These are phyloP conservation scores for Machaerirhynchus nigripectus DNA, from an alignment of 2,113 vertebrate genomes.

Conservation along the genomic window DNA sequence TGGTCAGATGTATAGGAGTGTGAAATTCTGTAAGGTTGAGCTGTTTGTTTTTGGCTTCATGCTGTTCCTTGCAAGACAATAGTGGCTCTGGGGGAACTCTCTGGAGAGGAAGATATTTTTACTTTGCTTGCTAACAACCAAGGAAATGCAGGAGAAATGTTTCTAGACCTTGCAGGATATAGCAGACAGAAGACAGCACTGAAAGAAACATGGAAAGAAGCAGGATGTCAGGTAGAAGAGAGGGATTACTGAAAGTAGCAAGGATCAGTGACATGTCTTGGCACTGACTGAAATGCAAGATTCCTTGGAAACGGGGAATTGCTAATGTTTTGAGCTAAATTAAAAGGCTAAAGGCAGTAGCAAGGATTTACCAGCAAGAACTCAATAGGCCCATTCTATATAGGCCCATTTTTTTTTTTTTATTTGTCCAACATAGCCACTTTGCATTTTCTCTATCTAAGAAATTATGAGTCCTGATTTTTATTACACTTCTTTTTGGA, in stretches of 20 bases:
- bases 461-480: not conserved
- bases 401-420: not conserved
- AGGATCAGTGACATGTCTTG: not conserved
- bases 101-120: not conserved
- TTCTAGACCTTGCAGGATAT: not conserved
- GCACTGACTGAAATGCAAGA: not conserved
- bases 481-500: not conserved
- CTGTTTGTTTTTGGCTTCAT: not conserved
- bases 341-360: not conserved
- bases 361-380: not conserved
- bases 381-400: not conserved
- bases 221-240: not conserved
- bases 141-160: not conserved
- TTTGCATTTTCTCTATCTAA: not conserved
- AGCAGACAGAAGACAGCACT: not conserved
- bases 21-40: not conserved
- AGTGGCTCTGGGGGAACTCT: not conserved
- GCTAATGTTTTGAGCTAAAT: not conserved
- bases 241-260: not conserved
- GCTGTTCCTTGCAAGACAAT: not conserved
- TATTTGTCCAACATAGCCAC: not conserved
- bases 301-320: not conserved
- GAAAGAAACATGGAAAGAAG: not conserved
- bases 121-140: not conserved
- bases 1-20: not conserved